phyloP scores from a whole-genome alignment of 2,888 invertebrate species.

The Pedicia rivosa region DNA sequence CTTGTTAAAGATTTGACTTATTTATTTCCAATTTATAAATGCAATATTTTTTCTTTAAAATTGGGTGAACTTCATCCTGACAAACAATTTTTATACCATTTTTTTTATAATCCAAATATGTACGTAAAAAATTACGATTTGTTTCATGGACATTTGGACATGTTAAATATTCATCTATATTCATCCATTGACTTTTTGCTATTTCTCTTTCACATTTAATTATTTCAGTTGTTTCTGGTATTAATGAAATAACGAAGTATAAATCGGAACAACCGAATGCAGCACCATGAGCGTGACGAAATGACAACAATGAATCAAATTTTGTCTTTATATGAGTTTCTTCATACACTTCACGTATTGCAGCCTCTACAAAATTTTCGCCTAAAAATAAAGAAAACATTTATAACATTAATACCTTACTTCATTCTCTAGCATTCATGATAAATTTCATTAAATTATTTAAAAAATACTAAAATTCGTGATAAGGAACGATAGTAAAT shows the following conservation, averaged over 20 bases:
- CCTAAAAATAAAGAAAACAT: too few species aligned
- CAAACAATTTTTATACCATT: conserved; percentile 43
- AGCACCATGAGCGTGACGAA: conserved; percentile 62
- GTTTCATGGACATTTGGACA: conserved; percentile 58
- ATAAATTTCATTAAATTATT: too few species aligned
- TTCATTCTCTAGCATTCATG: too few species aligned
- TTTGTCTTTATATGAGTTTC: conserved; percentile 71
- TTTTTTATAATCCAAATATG: conserved; percentile 47
- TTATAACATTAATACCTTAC: too few species aligned
- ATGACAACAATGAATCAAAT: conserved; percentile 58
- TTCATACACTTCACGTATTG: conserved; percentile 72
- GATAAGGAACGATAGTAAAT: too few species aligned
- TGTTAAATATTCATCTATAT: conserved; percentile 48
- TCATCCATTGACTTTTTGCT: conserved; percentile 67
- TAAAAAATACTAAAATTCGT: too few species aligned
- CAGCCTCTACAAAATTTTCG: conserved; percentile 70
- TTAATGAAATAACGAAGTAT: conserved; percentile 61
- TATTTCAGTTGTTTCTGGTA: conserved; percentile 45
- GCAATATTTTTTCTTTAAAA: conserved; percentile 23
- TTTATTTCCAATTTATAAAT: conserved; percentile 22
- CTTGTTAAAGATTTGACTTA: background rate
- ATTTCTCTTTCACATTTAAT: conserved; percentile 62
- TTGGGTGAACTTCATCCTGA: conserved; percentile 28
- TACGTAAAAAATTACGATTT: conserved; percentile 48
- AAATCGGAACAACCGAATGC: conserved; percentile 76